These are phyloP conservation scores for Cerastoderma edule DNA, from an alignment of 2,888 invertebrate genomes.

Conservation along the genomic window DNA sequence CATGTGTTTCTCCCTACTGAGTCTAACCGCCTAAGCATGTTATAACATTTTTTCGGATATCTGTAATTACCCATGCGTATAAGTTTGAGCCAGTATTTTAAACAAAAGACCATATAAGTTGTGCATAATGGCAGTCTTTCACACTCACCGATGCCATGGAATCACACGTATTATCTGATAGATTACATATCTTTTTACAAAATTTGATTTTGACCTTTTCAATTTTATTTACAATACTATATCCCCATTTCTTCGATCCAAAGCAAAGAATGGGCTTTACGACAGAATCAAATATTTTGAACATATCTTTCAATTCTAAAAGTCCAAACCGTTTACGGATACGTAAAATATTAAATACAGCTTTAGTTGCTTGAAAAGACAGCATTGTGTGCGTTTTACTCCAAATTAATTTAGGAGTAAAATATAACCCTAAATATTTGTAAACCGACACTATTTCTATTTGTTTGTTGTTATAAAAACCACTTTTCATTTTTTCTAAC, in stretches of 20 bases:
- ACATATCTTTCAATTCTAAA: conserved; percentile 18
- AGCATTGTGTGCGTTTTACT: conserved; percentile 9
- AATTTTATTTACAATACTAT: conserved; percentile 1
- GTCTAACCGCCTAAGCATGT: too few species aligned
- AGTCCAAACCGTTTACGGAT: conserved; percentile 18
- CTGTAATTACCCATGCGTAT: too few species aligned
- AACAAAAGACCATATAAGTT: too few species aligned
- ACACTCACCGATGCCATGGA: too few species aligned
- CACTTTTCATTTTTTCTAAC: conserved; percentile 19
- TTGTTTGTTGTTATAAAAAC: conserved; percentile 1
- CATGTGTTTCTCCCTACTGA: too few species aligned
- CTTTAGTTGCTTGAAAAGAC: conserved; percentile 28
- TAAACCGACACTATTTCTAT: conserved; percentile 24
- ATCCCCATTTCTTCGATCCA: conserved; percentile 31
- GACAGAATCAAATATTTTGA: conserved; percentile 33
- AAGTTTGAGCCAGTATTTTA: too few species aligned
- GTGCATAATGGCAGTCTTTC: too few species aligned
- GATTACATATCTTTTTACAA: too few species aligned
- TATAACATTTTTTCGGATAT: too few species aligned
- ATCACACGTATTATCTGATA: too few species aligned
- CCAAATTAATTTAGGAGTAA: conserved; percentile 30
- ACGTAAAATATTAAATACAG: conserved; percentile 4
- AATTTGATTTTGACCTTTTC: background rate
- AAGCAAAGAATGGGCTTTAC: conserved; percentile 27
- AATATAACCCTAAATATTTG: conserved; percentile 27